These are phyloP conservation scores for Rhizomys pruinosus DNA, from an alignment of 2,113 vertebrate genomes.

Conservation along the genomic window DNA sequence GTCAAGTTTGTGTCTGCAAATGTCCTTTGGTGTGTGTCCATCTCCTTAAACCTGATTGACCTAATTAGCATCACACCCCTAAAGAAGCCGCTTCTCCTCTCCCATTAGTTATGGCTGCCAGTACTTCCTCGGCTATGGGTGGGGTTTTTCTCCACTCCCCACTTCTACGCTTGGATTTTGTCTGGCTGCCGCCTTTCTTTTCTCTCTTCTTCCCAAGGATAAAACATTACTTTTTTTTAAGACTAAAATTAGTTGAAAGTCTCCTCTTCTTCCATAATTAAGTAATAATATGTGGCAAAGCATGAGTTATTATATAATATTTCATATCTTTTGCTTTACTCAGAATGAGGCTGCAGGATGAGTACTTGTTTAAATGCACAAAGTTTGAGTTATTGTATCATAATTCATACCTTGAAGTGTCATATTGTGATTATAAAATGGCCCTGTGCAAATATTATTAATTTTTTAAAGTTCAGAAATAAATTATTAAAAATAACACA, in stretches of 20 bases:
- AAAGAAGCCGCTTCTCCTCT: no score
- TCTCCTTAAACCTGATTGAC: no score
- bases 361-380: conserved; percentile 81
- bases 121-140: no score
- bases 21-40: no score
- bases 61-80: no score
- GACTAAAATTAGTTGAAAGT: conserved; percentile 77
- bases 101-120: no score
- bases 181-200: no score
- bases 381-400: conserved; percentile 80
- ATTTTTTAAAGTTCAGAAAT: conserved; percentile 82
- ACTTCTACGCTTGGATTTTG: no score
- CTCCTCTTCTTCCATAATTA: conserved; percentile 78
- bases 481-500: conserved; percentile 80
- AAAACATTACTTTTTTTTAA: conserved; percentile 69
- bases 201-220: conserved; percentile 34
- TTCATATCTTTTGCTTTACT: conserved; percentile 78
- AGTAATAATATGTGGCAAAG: conserved; percentile 78
- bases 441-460: conserved; percentile 81
- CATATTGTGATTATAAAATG: conserved; percentile 81
- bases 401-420: conserved; percentile 80
- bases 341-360: conserved; percentile 79
- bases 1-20: no score
- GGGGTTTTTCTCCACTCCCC: no score
- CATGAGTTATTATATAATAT: conserved; percentile 79